Evolutionary conservation across 2,797 vertebrate species (phyloP), one percentile per base, ranked within the genome.

Genomic region (Okamejei kenojei): DNA sequence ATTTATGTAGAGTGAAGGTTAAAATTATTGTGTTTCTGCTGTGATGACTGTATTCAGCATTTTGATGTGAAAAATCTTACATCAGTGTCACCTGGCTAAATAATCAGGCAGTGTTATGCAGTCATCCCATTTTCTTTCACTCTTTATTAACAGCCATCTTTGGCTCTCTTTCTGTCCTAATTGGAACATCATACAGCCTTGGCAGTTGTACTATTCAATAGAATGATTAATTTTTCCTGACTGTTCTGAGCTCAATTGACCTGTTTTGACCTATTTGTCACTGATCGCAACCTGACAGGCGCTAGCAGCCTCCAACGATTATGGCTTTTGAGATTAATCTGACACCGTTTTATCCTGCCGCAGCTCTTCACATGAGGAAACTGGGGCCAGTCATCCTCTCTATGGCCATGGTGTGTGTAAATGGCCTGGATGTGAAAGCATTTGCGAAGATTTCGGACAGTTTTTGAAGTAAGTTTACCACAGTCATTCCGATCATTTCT

Each of bases 371-470:
- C 99, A 99, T 93, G 99, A 99, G 96, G 99, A 99, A 95, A 97
- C 97, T 91, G 98, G 98, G 94, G 98, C 97, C 93, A 98, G 97
- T 94, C 99, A 99, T 96, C 98, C 98, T 93, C 97, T 99, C 94
- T 99, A 99, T 93, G 99, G 99, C 94, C 99, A 99, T 94, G 99
- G 99, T 93, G 99, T 99, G 95, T 99, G 99, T 96, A 99, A 99
- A 96, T 99, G 98, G 98, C 99, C 99, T 93, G 99, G 98, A 96
- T 99, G 99, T 95, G 99, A 99, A 97, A 99, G 97, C 95, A 97
- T 99, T 97, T 99, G 99, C 94, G 99, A 99, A 96, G 98, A 99
- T 97, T 99, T 99, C 94, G 98, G 98, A 96, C 98, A 99, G 96
- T 99, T 99, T 98, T 97, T 99, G 96, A 99, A 99, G 99, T 99